These are phyloP conservation scores for Piezodorus guildinii DNA, from an alignment of 1,140 invertebrate species.

Conservation along the genomic window DNA sequence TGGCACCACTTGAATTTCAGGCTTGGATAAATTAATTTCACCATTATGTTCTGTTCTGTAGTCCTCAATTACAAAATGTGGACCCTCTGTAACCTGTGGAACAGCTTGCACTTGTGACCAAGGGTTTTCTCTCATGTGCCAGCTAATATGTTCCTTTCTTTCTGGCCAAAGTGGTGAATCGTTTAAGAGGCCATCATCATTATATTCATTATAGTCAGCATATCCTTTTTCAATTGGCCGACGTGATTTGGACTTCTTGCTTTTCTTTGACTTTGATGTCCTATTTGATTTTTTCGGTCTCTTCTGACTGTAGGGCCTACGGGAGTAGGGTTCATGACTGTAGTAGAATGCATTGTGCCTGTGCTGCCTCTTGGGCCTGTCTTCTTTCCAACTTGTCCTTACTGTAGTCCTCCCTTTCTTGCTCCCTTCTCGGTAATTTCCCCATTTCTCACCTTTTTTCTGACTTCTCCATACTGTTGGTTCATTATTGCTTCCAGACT, in stretches of 20 bases:
- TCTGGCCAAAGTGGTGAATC: constrained; percentile 15
- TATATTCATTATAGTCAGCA: background rate
- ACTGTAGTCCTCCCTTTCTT: background rate
- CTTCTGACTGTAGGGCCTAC: background rate
- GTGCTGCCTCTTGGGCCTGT: background rate
- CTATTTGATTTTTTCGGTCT: background rate
- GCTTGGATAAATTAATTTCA: background rate
- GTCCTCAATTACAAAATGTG: background rate
- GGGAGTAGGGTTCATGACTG: background rate
- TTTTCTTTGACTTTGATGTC: background rate
- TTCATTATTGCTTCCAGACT: background rate
- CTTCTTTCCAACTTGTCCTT: background rate
- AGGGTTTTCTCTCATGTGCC: constrained; percentile 2
- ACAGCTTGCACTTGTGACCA: background rate
- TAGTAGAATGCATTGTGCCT: background rate
- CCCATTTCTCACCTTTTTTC: background rate
- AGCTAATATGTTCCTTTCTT: constrained; percentile 20
- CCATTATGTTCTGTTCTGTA: background rate
- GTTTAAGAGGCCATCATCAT: background rate
- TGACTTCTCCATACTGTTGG: background rate
- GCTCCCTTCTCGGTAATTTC: too few species aligned
- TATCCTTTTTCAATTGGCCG: background rate
- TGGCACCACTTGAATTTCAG: background rate
- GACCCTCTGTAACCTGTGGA: too few species aligned
- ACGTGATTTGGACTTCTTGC: background rate